phyloP scores from a whole-genome alignment of 2,888 invertebrate species.

The Drosophila stalkeri region DNA sequence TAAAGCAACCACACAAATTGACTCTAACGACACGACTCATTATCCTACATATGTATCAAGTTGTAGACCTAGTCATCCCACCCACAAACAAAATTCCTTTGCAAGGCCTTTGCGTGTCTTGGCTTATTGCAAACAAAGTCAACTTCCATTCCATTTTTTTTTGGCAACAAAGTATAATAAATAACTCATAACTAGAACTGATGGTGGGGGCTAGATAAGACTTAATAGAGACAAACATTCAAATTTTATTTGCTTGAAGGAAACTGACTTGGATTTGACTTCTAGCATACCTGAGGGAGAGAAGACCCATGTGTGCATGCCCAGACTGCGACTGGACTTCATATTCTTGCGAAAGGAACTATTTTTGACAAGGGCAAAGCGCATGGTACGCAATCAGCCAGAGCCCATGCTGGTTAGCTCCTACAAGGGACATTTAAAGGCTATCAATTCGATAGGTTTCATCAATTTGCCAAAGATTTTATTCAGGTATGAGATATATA shows the following conservation, averaged over 20 bases:
- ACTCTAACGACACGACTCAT: conserved; percentile 70
- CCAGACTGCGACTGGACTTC: conserved; percentile 88
- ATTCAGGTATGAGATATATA: conserved; percentile 86
- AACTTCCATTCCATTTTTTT: conserved; percentile 30
- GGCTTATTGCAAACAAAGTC: conserved; percentile 52
- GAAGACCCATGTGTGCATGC: conserved; percentile 87
- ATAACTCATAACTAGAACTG: conserved; percentile 66
- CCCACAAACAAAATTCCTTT: conserved; percentile 43
- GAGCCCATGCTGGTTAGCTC: conserved; percentile 89
- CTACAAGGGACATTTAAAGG: conserved; percentile 89
- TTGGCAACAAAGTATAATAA: conserved; percentile 59
- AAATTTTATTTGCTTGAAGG: conserved; percentile 20
- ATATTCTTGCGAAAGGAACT: conserved; percentile 90
- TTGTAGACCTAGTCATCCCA: conserved; percentile 42
- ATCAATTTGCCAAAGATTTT: conserved; percentile 89
- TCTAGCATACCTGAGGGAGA: conserved; percentile 79
- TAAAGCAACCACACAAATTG: conserved; percentile 72
- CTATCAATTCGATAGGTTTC: conserved; percentile 89
- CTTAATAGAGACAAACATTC: conserved; percentile 32
- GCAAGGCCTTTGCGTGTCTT: conserved; percentile 61
- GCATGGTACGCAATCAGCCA: conserved; percentile 87
- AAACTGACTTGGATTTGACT: conserved; percentile 5
- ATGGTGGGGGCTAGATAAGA: neutral
- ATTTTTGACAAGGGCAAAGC: conserved; percentile 89
- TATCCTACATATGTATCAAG: conserved; percentile 61